These are phyloP conservation scores for Adoxophyes honmai DNA, from an alignment of 1,140 invertebrate species.

Conservation along the genomic window DNA sequence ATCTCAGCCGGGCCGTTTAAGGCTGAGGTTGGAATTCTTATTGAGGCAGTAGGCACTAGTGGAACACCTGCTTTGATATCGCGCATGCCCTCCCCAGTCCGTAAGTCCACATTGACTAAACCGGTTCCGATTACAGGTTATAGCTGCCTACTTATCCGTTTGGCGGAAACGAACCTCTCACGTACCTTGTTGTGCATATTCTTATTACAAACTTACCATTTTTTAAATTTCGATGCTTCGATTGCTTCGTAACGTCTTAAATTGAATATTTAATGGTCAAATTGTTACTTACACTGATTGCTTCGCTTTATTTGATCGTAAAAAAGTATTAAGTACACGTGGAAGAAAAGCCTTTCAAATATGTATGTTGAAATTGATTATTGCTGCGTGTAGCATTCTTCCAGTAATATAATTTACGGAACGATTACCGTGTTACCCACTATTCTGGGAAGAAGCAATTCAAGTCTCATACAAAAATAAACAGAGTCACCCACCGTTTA, in stretches of 20 bases:
- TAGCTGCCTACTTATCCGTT: conserved; percentile 62
- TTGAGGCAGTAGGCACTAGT: conserved; percentile 60
- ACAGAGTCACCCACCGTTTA: conserved; percentile 57
- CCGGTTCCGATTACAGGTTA: conserved; percentile 72
- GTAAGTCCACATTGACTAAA: conserved; percentile 67
- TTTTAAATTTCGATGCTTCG: not conserved
- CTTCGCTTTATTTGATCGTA: too few species aligned
- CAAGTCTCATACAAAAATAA: conserved; percentile 58
- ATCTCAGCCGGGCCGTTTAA: conserved; percentile 46
- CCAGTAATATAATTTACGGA: conserved; percentile 49
- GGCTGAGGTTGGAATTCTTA: conserved; percentile 62
- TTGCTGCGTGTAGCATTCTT: not conserved
- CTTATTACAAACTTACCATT: conserved; percentile 19
- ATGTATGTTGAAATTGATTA: not conserved
- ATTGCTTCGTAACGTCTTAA: too few species aligned
- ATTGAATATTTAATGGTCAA: too few species aligned
- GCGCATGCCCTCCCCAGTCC: conserved; percentile 54
- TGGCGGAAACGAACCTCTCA: conserved; percentile 66
- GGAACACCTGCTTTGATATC: conserved; percentile 71
- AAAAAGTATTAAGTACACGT: too few species aligned
- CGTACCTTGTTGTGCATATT: conserved; percentile 40
- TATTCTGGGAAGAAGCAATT: conserved; percentile 57
- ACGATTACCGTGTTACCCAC: conserved; percentile 54
- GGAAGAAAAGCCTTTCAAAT: not conserved
- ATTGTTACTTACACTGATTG: too few species aligned